Percentiles rank a stretch among this genome's conserved stretches.
phyloP scores from a whole-genome alignment of 2,797 vertebrate species.

The Cuculus canorus region DNA sequence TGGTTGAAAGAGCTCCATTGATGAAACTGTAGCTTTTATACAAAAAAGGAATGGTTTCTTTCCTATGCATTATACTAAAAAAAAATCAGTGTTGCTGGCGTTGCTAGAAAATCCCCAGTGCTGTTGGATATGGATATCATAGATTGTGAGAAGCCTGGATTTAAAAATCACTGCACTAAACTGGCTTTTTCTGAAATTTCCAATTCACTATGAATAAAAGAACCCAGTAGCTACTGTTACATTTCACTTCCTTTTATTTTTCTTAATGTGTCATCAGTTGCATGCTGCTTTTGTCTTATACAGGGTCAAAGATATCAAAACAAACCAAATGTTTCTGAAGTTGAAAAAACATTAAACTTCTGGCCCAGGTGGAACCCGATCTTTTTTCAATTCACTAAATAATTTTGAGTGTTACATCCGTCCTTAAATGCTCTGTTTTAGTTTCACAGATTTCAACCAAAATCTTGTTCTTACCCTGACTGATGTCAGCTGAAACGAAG shows the following conservation, averaged over 20 bases:
- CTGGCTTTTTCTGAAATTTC: neutral
- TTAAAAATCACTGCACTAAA: neutral
- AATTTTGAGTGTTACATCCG: neutral
- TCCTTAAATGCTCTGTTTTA: conserved; percentile 61
- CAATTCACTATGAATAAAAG: neutral
- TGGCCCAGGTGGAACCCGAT: conserved; percentile 12
- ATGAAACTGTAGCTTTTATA: conserved; percentile 7
- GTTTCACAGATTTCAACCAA: conserved; percentile 71
- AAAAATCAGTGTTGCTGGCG: neutral
- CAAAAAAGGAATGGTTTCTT: neutral
- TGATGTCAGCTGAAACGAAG: conserved; percentile 71
- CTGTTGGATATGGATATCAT: neutral
- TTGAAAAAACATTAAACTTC: conserved; percentile 42
- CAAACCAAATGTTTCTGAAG: conserved; percentile 64
- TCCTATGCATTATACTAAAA: neutral
- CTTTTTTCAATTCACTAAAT: neutral
- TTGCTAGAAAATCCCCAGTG: neutral
- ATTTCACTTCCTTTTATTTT: conserved; percentile 55
- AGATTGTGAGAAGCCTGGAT: neutral
- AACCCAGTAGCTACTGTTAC: conserved; percentile 13
- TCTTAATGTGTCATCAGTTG: conserved; percentile 23
- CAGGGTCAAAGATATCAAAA: conserved; percentile 65
- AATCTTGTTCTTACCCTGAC: conserved; percentile 57
- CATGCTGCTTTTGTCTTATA: conserved; percentile 36
- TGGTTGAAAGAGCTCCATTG: neutral